Percentiles rank a stretch among this genome's conserved stretches.
Conservation (phyloP, 2,113 vertebrate genomes). For the Entelurus aequoreus region DNA sequence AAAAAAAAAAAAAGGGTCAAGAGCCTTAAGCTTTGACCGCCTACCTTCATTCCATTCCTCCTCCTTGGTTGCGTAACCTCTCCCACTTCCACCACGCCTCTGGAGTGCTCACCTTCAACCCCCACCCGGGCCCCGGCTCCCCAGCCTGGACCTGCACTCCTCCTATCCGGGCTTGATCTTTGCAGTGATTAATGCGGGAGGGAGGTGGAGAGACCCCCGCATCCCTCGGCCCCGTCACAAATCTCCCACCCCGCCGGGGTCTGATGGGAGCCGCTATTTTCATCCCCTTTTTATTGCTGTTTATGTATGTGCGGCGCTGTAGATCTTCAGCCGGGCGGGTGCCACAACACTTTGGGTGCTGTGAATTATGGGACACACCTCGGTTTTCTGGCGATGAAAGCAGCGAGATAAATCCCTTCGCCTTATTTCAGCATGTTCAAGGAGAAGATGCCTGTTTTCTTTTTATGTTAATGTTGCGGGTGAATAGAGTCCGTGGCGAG, state of each 20-base stretch:
- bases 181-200: slow-evolving; percentile 61
- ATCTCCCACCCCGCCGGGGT: slow-evolving; percentile 23
- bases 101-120: slow-evolving; percentile 34
- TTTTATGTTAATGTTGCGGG: background rate
- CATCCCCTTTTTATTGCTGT: slow-evolving; percentile 26
- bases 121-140: slow-evolving; percentile 11
- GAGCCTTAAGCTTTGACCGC: background rate
- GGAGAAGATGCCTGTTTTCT: background rate
- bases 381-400: slow-evolving; percentile 17
- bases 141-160: slow-evolving; percentile 28
- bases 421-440: slow-evolving; percentile 6
- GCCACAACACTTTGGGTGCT: slow-evolving; percentile 8
- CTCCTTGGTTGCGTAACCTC: slow-evolving; percentile 8
- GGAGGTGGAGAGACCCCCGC: slow-evolving; percentile 50
- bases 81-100: slow-evolving; percentile 30
- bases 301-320: slow-evolving; percentile 23
- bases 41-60: slow-evolving; percentile 24
- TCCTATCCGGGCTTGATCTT: slow-evolving; percentile 48
- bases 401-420: slow-evolving; percentile 14
- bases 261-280: slow-evolving; percentile 37
- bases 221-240: slow-evolving; percentile 33
- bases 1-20: slow-evolving; percentile 30
- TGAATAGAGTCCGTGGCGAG: slow-evolving; percentile 4
- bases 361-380: slow-evolving; percentile 12
- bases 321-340: slow-evolving; percentile 16